A percentile compares a stretch with the other conserved stretches of the same genome.
phyloP scores from a whole-genome alignment of 2,113 vertebrate genomes.

The Perognathus longimembris region DNA sequence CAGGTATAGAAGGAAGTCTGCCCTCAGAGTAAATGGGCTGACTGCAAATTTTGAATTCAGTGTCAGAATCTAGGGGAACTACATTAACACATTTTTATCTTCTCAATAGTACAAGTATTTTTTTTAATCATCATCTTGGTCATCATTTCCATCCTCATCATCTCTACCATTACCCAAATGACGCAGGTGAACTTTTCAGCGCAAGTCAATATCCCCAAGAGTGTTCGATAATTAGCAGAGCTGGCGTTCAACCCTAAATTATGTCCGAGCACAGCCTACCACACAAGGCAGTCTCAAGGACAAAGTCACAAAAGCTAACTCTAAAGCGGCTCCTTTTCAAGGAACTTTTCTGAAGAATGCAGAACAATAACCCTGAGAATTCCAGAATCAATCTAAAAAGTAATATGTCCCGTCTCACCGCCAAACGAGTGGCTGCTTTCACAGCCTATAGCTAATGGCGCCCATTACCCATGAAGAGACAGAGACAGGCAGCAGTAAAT shows the following conservation, averaged over 20 bases:
- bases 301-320: not conserved
- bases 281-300: not conserved
- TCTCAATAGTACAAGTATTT: not conserved
- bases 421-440: conserved; percentile 38
- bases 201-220: not conserved
- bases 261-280: not conserved
- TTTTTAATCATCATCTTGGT: not conserved
- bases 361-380: conserved; percentile 58
- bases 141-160: too few relatives aligned
- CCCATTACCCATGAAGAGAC: conserved; percentile 57
- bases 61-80: not conserved
- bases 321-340: conserved; percentile 1
- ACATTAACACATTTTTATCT: not conserved
- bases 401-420: conserved; percentile 57
- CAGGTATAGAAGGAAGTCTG: too few relatives aligned
- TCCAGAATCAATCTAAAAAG: conserved; percentile 74
- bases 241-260: not conserved
- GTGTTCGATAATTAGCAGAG: not conserved
- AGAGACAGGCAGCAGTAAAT: conserved; percentile 64
- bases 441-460: conserved; percentile 36
- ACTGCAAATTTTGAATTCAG: not conserved
- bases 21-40: not conserved
- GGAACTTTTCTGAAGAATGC: conserved; percentile 65
- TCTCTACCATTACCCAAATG: not conserved
- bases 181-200: not conserved